Evolutionary conservation across 30 jellyfish, hydroid and myxozoan genomes (phyloP), one percentile per base, ranked within the genome.

Genomic region (Hydractinia echinata): DNA sequence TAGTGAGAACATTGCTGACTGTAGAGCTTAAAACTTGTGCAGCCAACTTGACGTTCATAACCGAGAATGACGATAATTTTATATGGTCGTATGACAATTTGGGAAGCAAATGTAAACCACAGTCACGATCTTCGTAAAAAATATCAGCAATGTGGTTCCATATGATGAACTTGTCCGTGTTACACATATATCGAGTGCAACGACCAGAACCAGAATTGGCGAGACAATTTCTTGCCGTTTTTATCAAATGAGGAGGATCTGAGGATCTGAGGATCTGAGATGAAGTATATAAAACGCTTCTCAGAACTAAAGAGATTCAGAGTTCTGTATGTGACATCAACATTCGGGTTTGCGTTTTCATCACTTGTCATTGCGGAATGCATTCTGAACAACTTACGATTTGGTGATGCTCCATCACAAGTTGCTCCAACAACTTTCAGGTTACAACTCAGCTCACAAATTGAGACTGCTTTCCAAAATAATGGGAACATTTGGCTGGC

Each of bases 391-490:
- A 86, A 77, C 58, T 49, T 79, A 67, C 95, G 81, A 70, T 86
- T 86, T 49, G 90, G 50, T 9, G 95, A 73, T 20, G 94, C 92
- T 19, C 94, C 81, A 88, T 88, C 96, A 62, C 74, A 82, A 69
- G 85, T 82, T 21, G 70, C 85, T 0, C 77, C 89, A 14, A 82
- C 13, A 5, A 82, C 71, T 64, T 53, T 70, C n/a, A 67, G 6
- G 51, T 67, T 16, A 55, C 85, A 77, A 7, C 55, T 21, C 70
- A 56, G 53, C 58, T 82, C 87, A 8, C 79, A 72, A 30, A 73
- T 85, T 10, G 71, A 30, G 5, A 85, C 90, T 64, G 89, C 94
- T 66, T 68, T 56, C 94, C 96, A 88, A 53, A 88, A 88, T 55
- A 88, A 44, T 1, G 86, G 88, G 64, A 76, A 77, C 52, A 88